These are phyloP conservation scores for Solea senegalensis DNA, from an alignment of 2,113 vertebrate genomes.

Conservation along the genomic window DNA sequence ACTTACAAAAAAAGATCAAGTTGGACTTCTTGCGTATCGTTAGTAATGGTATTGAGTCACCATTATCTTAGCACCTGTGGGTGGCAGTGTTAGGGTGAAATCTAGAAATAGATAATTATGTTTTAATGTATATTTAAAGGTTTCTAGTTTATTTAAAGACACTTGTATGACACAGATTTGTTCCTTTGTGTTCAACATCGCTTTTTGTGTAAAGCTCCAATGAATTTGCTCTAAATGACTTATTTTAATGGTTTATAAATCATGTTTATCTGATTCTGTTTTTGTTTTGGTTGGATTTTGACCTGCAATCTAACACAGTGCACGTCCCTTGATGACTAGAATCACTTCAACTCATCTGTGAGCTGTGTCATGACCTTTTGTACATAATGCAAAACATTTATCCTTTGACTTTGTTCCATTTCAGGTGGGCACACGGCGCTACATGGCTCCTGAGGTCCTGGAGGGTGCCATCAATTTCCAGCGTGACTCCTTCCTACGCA, in stretches of 20 bases:
- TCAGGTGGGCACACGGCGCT: conserved; percentile 93
- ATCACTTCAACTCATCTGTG: conserved; percentile 12
- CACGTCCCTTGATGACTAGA: neutral
- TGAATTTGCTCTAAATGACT: neutral
- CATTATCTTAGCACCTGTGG: no score
- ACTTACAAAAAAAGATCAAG: no score
- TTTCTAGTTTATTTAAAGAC: no score
- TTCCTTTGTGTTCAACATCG: neutral
- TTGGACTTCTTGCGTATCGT: no score
- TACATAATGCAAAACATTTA: neutral
- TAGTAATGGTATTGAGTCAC: no score
- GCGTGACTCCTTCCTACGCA: conserved; percentile 95
- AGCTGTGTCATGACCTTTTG: neutral
- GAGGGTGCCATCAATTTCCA: conserved; percentile 99
- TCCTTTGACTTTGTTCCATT: neutral
- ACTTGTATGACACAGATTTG: no score
- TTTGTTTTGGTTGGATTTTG: conserved; percentile 1
- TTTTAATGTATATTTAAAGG: no score
- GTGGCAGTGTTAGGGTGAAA: no score
- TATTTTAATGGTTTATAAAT: neutral
- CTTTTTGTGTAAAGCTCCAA: neutral
- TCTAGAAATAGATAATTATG: neutral
- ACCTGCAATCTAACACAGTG: neutral
- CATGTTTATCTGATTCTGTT: no score
- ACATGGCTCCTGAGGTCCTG: conserved; percentile 98